phyloP scores from a whole-genome alignment of 2,888 invertebrate species.

The Acanthopleura granulata region DNA sequence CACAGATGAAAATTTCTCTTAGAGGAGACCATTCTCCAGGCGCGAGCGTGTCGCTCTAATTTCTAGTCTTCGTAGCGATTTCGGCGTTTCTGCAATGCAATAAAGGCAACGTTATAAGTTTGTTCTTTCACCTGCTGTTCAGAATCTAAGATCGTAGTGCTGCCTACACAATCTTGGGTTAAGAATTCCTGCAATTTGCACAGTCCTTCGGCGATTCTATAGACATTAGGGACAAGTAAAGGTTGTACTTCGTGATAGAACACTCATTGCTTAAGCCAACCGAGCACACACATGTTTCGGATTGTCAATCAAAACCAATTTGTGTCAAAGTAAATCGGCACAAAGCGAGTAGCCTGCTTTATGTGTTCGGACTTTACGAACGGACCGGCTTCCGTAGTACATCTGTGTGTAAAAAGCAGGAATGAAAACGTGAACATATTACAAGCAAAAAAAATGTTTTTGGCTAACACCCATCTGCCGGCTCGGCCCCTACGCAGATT shows the following conservation, averaged over 20 bases:
- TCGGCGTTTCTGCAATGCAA: too few species aligned
- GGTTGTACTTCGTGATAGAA: neutral
- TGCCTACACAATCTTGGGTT: neutral
- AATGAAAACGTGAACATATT: too few species aligned
- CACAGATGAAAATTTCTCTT: neutral
- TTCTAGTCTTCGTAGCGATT: too few species aligned
- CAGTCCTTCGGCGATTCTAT: neutral
- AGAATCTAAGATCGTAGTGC: neutral
- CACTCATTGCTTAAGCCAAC: neutral
- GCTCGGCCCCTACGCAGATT: too few species aligned
- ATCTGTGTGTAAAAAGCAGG: too few species aligned
- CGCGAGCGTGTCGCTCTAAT: neutral
- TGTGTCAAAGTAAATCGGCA: neutral
- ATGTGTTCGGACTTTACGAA: too few species aligned
- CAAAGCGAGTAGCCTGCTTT: neutral
- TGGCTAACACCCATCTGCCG: too few species aligned
- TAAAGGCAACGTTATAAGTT: neutral
- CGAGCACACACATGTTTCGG: neutral
- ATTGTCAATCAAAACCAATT: conserved; percentile 1
- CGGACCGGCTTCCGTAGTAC: too few species aligned
- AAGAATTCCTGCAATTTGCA: neutral
- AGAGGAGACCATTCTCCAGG: neutral
- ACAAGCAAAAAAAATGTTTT: too few species aligned
- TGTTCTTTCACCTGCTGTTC: neutral
- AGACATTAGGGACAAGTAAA: neutral